phyloP scores from a whole-genome alignment of 2,888 invertebrate species.

The Conops quadrifasciatus region DNA sequence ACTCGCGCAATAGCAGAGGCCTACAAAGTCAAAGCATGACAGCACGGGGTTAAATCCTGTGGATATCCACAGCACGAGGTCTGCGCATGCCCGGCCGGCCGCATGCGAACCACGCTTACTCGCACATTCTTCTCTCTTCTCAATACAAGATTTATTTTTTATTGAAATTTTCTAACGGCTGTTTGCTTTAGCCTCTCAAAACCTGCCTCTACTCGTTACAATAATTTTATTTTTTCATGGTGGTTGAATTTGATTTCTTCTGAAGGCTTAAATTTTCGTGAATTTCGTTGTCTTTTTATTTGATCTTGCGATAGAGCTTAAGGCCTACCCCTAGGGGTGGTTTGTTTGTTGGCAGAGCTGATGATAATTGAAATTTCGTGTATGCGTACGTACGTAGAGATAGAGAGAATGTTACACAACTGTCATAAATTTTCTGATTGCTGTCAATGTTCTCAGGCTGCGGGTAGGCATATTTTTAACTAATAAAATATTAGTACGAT shows the following conservation, averaged over 20 bases:
- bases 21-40: conserved; percentile 25
- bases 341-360: conserved; percentile 2
- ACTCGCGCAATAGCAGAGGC: not conserved
- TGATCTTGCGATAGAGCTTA: too few species aligned
- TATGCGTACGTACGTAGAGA: not conserved
- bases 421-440: not conserved
- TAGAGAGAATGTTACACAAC: not conserved
- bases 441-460: not conserved
- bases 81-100: conserved; percentile 25
- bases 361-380: not conserved
- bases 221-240: not conserved
- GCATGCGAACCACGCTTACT: not conserved
- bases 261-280: not conserved
- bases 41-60: conserved; percentile 5
- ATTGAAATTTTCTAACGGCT: conserved; percentile 16
- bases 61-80: not conserved
- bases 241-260: not conserved
- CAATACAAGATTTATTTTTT: conserved; percentile 17
- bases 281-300: not conserved
- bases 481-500: not conserved
- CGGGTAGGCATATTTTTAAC: conserved; percentile 10
- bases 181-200: not conserved
- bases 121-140: not conserved
- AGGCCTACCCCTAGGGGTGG: not conserved
- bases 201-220: not conserved